A percentile compares a stretch with the other conserved stretches of the same genome.
phyloP scores from a whole-genome alignment of 2,797 vertebrate species.

The Alexandromys oeconomus region DNA sequence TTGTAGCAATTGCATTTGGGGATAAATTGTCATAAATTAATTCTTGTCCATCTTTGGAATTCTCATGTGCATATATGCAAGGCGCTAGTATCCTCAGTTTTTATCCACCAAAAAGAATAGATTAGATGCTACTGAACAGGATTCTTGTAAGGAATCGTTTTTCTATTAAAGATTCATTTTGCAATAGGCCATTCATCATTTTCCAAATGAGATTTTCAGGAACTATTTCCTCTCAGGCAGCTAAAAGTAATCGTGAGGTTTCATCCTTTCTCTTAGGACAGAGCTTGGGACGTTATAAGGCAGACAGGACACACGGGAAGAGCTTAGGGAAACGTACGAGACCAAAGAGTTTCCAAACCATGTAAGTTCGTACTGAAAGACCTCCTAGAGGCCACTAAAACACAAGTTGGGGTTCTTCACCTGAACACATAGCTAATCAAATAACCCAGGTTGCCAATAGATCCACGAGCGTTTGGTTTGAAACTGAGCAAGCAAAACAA shows the following conservation, averaged over 20 bases:
- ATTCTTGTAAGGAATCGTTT: not conserved
- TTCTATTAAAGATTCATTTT: not conserved
- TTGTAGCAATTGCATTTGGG: not conserved
- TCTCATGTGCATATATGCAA: not conserved
- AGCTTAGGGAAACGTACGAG: not conserved
- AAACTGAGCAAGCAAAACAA: slow-evolving; percentile 15
- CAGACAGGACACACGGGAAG: not conserved
- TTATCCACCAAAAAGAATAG: not conserved
- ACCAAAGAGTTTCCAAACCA: slow-evolving; percentile 4
- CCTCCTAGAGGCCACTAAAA: not conserved
- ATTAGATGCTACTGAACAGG: slow-evolving; percentile 26
- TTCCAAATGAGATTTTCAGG: not conserved
- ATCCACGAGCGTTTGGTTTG: not conserved
- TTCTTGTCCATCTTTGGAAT: not conserved
- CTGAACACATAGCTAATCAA: not conserved
- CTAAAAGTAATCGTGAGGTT: not conserved
- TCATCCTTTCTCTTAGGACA: not conserved
- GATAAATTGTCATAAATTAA: not conserved
- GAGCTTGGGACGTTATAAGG: not conserved
- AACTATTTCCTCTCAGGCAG: not conserved
- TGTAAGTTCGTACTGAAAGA: not conserved
- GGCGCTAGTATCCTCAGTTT: not conserved
- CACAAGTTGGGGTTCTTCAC: not conserved
- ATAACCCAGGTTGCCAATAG: not conserved
- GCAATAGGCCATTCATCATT: not conserved